Conservation (phyloP, 2,113 vertebrate species). For the Amblyornis subalaris region DNA sequence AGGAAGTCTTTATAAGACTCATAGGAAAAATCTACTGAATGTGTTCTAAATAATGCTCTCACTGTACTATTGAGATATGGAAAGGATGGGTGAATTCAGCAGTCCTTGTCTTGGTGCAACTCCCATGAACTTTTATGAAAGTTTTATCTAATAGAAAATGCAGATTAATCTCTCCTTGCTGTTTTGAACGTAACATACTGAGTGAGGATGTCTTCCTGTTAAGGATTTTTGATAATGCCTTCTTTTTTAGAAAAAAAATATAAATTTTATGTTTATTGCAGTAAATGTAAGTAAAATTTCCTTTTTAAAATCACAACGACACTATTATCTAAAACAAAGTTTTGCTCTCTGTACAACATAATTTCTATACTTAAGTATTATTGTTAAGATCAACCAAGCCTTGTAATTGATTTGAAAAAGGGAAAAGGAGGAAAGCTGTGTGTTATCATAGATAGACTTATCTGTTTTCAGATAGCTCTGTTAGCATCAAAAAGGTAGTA, state of each 20-base stretch:
- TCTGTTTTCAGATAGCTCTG: not conserved
- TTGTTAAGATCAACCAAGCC: accelerated
- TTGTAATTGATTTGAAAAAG: not conserved
- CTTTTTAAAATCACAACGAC: not conserved
- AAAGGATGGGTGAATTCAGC: not conserved
- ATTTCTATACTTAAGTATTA: not conserved
- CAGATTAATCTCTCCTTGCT: not conserved
- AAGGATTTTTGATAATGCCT: not conserved
- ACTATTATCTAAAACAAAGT: not conserved
- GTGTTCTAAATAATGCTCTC: not conserved
- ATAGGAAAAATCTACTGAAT: not conserved
- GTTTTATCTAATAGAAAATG: not conserved
- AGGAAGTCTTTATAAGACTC: not conserved
- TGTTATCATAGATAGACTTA: not conserved
- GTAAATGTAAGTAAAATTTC: not conserved
- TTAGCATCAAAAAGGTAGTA: not conserved
- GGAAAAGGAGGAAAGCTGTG: not conserved
- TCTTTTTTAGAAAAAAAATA: not conserved
- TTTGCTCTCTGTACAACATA: not conserved
- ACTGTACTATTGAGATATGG: not conserved
- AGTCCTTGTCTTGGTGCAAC: not conserved
- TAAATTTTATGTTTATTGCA: not conserved
- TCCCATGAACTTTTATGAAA: not conserved
- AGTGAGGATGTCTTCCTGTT: not conserved
- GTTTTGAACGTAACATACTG: not conserved